Conservation (phyloP, 2,113 vertebrate species). For the Struthio camelus region DNA sequence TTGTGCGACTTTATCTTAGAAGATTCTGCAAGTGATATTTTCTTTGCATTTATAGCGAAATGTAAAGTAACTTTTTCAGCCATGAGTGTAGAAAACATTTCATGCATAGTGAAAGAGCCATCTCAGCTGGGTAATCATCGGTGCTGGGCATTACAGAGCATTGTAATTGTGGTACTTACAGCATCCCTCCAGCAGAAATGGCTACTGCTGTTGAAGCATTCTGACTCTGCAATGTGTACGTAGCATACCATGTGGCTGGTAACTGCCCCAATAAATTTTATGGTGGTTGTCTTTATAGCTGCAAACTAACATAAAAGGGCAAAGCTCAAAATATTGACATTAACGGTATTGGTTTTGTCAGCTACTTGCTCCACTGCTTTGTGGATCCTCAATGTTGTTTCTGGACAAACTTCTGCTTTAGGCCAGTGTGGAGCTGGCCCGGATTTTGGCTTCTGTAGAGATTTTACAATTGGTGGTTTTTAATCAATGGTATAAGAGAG, state of each 20-base stretch:
- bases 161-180: not conserved
- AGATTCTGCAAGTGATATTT: constrained; percentile 17
- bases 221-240: not conserved
- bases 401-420: not conserved
- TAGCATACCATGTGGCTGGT: not conserved
- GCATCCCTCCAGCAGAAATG: constrained; percentile 15
- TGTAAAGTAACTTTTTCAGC: not conserved
- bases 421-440: not conserved
- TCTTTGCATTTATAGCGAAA: not conserved
- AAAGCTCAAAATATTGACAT: not conserved
- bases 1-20: not conserved
- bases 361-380: not conserved
- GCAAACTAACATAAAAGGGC: not conserved
- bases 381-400: not conserved
- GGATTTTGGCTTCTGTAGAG: not conserved
- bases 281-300: constrained; percentile 12
- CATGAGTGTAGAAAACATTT: not conserved
- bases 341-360: not conserved
- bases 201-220: not conserved
- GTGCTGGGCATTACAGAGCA: not conserved
- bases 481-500: not conserved
- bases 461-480: not conserved
- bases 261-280: not conserved
- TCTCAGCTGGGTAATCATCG: not conserved
- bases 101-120: not conserved